phyloP scores from a whole-genome alignment of 2,113 vertebrate species.

The Hippoglossus stenolepis region DNA sequence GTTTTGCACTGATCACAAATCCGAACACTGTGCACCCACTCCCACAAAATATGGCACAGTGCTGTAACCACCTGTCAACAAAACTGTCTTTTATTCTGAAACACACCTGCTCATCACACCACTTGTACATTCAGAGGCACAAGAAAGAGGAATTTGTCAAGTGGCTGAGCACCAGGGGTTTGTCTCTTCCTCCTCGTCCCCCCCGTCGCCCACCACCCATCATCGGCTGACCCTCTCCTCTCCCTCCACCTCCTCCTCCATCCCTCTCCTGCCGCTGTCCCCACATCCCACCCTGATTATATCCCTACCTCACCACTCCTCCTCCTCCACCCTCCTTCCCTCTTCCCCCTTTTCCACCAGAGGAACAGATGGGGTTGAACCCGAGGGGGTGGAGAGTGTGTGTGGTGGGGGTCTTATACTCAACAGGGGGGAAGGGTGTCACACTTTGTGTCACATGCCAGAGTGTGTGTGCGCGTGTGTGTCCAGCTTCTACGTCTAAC shows the following conservation, averaged over 20 bases:
- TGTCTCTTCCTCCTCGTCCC: constrained; percentile 19
- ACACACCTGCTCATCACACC: constrained; percentile 33
- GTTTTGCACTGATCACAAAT: constrained; percentile 17
- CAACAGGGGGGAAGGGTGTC: constrained; percentile 43
- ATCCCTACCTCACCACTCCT: constrained; percentile 24
- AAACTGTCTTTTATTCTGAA: constrained; percentile 31
- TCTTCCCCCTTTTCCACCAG: constrained; percentile 17
- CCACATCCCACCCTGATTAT: constrained; percentile 41
- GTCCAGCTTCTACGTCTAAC: constrained; percentile 31
- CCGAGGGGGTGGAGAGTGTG: constrained; percentile 23
- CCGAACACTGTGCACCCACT: background rate
- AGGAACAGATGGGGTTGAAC: constrained; percentile 72
- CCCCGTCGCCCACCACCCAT: background rate
- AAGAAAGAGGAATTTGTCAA: constrained; percentile 18
- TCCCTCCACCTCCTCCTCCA: constrained; percentile 7
- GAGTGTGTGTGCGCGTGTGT: constrained; percentile 34
- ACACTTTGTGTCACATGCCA: constrained; percentile 54
- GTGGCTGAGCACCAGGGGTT: constrained; percentile 15
- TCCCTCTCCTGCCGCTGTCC: constrained; percentile 60
- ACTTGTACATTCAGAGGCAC: too few relatives aligned
- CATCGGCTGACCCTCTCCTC: constrained; percentile 5
- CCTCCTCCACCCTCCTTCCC: constrained; percentile 2
- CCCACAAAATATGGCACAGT: constrained; percentile 2
- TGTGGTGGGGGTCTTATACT: constrained; percentile 16
- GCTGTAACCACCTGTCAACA: constrained; percentile 35